phyloP scores from a whole-genome alignment of 1,140 invertebrate species.

The Delia radicum region DNA sequence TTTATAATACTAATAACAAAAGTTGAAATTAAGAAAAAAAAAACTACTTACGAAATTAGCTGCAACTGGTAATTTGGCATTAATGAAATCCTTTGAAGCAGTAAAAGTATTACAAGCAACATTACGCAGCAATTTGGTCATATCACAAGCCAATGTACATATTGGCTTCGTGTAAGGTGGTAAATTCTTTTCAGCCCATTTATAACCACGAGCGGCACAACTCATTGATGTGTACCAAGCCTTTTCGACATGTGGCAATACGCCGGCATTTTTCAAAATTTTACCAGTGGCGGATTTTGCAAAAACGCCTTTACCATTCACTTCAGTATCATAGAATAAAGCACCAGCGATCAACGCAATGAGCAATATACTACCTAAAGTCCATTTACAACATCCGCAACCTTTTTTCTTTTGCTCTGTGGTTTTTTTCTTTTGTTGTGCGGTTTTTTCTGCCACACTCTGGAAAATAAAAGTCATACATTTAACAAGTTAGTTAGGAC shows the following conservation, averaged over 20 bases:
- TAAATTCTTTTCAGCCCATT: conserved; percentile 66
- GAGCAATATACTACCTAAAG: conserved; percentile 60
- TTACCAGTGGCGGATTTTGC: conserved; percentile 57
- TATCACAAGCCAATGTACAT: conserved; percentile 61
- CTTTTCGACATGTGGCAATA: conserved; percentile 63
- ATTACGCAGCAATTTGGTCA: conserved; percentile 60
- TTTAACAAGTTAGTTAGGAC: background rate
- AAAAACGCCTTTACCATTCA: conserved; percentile 51
- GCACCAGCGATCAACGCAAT: conserved; percentile 58
- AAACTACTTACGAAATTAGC: conserved; percentile 59
- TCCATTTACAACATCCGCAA: conserved; percentile 61
- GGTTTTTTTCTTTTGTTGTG: conserved; percentile 49
- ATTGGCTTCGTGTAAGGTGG: conserved; percentile 68
- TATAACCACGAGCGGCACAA: conserved; percentile 61
- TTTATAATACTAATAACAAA: background rate
- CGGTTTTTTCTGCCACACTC: conserved; percentile 45
- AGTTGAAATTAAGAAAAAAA: background rate
- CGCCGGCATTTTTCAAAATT: conserved; percentile 63
- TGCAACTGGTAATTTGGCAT: conserved; percentile 64
- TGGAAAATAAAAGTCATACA: conserved; percentile 20
- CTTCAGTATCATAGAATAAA: conserved; percentile 51
- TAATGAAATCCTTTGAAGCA: conserved; percentile 60
- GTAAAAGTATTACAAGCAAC: conserved; percentile 57
- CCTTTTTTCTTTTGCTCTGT: conserved; percentile 45
- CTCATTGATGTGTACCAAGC: conserved; percentile 61